Conservation (phyloP, 2,888 invertebrate genomes). For the Trachelus stipa region DNA sequence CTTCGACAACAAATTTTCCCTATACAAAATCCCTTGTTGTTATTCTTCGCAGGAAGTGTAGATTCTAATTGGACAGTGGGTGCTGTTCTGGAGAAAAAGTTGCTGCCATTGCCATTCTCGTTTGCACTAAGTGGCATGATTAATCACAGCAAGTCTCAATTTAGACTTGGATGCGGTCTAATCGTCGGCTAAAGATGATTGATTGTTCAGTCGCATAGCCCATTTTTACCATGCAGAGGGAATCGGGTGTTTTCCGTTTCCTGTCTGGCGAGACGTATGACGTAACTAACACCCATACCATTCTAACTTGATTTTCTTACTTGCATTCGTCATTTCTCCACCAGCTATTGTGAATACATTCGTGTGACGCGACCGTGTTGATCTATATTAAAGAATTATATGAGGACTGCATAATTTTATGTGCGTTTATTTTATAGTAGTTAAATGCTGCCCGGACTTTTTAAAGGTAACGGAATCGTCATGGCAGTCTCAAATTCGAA, state of each 20-base stretch:
- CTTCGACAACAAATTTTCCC: background rate
- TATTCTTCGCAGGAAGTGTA: constrained; percentile 78
- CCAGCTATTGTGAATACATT: constrained; percentile 26
- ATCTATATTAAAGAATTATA: constrained; percentile 25
- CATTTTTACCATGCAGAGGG: constrained; percentile 17
- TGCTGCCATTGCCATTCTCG: constrained; percentile 93
- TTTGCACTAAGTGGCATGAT: constrained; percentile 92
- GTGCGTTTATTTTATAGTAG: background rate
- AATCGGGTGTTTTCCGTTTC: constrained; percentile 23
- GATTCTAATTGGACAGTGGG: constrained; percentile 95
- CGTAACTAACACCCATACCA: constrained; percentile 31
- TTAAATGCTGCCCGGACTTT: background rate
- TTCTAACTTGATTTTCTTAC: constrained; percentile 24
- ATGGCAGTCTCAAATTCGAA: background rate
- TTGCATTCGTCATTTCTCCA: constrained; percentile 31
- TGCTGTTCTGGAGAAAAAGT: constrained; percentile 93
- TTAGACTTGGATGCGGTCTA: constrained; percentile 93
- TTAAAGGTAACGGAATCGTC: background rate
- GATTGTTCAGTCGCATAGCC: constrained; percentile 16
- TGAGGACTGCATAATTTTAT: constrained; percentile 11
- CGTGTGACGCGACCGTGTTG: constrained; percentile 30
- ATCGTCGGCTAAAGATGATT: constrained; percentile 82
- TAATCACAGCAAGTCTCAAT: constrained; percentile 93
- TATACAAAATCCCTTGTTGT: background rate
- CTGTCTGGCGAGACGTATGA: constrained; percentile 22